A percentile compares a stretch with the other conserved stretches of the same genome.
Evolutionary conservation across 2,888 invertebrate genomes (phyloP).

Genomic region (Harpagoxenus sublaevis): DNA sequence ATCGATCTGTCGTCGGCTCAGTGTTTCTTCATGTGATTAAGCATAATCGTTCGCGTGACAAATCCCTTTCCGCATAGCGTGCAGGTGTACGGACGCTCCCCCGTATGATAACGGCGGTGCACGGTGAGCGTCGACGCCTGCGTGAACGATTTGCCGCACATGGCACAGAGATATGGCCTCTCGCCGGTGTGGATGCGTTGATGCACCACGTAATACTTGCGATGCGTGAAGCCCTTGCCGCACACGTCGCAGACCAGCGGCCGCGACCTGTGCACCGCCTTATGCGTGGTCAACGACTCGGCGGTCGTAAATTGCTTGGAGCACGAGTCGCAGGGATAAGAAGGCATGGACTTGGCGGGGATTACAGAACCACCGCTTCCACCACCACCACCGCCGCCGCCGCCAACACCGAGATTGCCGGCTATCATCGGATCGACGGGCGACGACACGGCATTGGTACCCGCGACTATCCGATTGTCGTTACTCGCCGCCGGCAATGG

Average conservation of each 20-base stretch:
- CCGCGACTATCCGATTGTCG: conserved; percentile 48
- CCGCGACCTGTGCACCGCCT: conserved; percentile 82
- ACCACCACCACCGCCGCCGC: neutral
- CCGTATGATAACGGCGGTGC: conserved; percentile 85
- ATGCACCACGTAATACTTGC: conserved; percentile 85
- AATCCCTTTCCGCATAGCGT: conserved; percentile 85
- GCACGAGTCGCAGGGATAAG: conserved; percentile 83
- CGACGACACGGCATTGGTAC: conserved; percentile 47
- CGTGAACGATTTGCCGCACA: conserved; percentile 85
- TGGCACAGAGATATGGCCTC: conserved; percentile 86
- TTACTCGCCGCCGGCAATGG: conserved; percentile 56
- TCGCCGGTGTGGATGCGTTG: conserved; percentile 86
- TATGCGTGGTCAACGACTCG: conserved; percentile 83
- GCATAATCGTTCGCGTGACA: conserved; percentile 85
- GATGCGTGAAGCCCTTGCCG: conserved; percentile 85
- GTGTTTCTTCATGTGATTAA: conserved; percentile 86
- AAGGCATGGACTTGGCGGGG: conserved; percentile 67
- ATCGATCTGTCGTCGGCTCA: conserved; percentile 53
- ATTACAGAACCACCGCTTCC: conserved; percentile 24
- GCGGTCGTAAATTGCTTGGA: conserved; percentile 82
- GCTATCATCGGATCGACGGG: conserved; percentile 52
- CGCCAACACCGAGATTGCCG: conserved; percentile 47
- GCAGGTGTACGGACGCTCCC: conserved; percentile 85
- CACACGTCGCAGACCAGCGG: conserved; percentile 85
- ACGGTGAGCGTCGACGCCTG: conserved; percentile 85